Conservation (phyloP, 1,140 invertebrate genomes). For the Zaprionus africanus region DNA sequence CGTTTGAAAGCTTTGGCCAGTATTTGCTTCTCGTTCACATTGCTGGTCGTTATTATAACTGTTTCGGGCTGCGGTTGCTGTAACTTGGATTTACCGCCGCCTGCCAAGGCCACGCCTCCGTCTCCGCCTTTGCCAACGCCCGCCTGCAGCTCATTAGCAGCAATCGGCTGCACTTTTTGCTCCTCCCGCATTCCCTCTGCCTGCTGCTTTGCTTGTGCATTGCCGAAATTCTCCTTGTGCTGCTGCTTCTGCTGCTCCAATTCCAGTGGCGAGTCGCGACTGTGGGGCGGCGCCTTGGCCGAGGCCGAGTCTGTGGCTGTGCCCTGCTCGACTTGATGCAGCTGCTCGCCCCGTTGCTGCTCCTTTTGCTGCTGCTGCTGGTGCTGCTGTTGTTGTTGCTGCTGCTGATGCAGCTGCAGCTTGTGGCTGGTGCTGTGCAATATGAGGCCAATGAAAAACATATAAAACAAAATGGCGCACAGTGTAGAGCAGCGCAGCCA, state of each 20-base stretch:
- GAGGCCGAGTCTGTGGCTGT: slow-evolving; percentile 19
- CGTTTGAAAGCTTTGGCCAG: slow-evolving; percentile 83
- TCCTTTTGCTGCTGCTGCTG: slow-evolving; percentile 38
- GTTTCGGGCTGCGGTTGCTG: slow-evolving; percentile 80
- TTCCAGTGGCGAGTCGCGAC: slow-evolving; percentile 50
- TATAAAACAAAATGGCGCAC: slow-evolving; percentile 84
- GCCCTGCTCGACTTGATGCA: slow-evolving; percentile 17
- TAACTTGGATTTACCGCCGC: slow-evolving; percentile 51
- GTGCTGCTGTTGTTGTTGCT: slow-evolving; percentile 38
- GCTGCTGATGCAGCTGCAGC: slow-evolving; percentile 66
- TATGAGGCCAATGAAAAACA: slow-evolving; percentile 84
- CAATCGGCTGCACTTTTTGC: slow-evolving; percentile 49
- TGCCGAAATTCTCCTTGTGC: slow-evolving; percentile 56
- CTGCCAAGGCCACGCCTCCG: slow-evolving; percentile 11
- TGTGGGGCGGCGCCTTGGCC: slow-evolving; percentile 54
- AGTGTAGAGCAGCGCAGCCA: slow-evolving; percentile 83
- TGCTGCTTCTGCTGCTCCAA: slow-evolving; percentile 45
- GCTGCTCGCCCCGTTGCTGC: slow-evolving; percentile 7
- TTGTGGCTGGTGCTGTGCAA: slow-evolving; percentile 80
- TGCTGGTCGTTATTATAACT: slow-evolving; percentile 83
- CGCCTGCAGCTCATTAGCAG: slow-evolving; percentile 35
- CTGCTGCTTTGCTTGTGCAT: slow-evolving; percentile 28
- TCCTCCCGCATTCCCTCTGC: neutral
- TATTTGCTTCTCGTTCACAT: slow-evolving; percentile 83
- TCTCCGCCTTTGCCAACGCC: slow-evolving; percentile 8